A percentile compares a stretch with the other conserved stretches of the same genome.
Conservation (phyloP, 2,113 vertebrate genomes). For the Todiramphus chloris region DNA sequence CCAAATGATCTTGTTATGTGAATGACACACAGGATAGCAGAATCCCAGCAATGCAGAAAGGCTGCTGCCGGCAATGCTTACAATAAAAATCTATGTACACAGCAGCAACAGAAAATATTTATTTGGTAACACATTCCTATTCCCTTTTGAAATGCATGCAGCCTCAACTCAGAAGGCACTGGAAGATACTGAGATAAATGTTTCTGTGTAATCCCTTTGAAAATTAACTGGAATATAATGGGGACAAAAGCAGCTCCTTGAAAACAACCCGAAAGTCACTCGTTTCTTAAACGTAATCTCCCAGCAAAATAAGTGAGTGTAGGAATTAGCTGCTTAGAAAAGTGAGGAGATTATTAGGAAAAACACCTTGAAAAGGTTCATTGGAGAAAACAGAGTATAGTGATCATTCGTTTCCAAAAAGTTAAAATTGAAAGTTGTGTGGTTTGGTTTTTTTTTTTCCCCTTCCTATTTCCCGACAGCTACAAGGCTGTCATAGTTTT, state of each 20-base stretch:
- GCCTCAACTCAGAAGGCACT: background rate
- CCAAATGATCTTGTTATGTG: constrained; percentile 1
- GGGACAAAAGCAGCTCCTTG: constrained; percentile 58
- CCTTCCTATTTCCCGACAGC: background rate
- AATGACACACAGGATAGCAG: constrained; percentile 24
- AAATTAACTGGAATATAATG: constrained; percentile 44
- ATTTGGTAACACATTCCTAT: constrained; percentile 48
- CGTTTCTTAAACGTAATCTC: constrained; percentile 16
- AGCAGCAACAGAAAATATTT: constrained; percentile 46
- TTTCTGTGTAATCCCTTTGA: constrained; percentile 29
- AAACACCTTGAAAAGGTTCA: constrained; percentile 24
- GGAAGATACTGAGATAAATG: constrained; percentile 41
- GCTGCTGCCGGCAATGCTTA: constrained; percentile 29
- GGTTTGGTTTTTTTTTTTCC: background rate
- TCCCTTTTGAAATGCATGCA: constrained; percentile 20
- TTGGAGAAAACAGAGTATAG: background rate
- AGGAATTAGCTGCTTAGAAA: background rate
- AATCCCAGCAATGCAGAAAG: constrained; percentile 4
- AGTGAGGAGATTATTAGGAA: background rate
- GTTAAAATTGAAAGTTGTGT: constrained; percentile 41
- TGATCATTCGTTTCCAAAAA: constrained; percentile 1
- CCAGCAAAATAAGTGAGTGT: background rate
- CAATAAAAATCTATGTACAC: constrained; percentile 37
- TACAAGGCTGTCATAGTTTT: background rate
- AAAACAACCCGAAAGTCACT: constrained; percentile 46